Base-by-base conservation (phyloP, 2,113 vertebrate genomes). In the Stigmatopora nigra region DNA sequence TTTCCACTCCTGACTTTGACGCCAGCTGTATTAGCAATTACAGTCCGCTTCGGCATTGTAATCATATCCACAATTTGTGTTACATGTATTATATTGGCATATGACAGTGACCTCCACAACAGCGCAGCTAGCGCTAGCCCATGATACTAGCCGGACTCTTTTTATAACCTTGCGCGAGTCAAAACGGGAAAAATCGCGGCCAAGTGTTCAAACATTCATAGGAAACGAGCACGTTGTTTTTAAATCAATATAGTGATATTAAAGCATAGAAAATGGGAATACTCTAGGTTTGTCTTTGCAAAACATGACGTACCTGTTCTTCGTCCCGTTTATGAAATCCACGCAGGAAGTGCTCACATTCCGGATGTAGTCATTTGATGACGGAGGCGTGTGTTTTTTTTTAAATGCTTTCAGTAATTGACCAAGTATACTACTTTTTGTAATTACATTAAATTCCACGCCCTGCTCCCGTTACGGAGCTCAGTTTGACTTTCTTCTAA, bases 321-420 rank as follows among this genome's bases (percentile, higher is more conserved):
- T 6, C 5, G 70, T 76, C 65, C 76, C 77, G 61, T 66, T 84
- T 87, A 84, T 41, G 75, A 82, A 80, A 82, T 4, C 1, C 0
- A 31, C 3, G 71, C 67, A 35, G 88, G 88, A 89, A 86, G 76
- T 44, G 35, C 19, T 4, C 10, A 9, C 5, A 9, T 17, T 31
- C 77, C 84, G 86, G 84, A 88, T 56, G 51, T 20, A 48, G 44
- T 73, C 31, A 22, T 13, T 7, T 19, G 5, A 35, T 0, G 36
- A 6, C 5, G 16, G 35, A 16, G 31, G 10, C 38, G 38, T 41
- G 38, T 41, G 7, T 41, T 1, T 41, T 31, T 31, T 31, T 31
- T 31, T 31, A 31, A 31, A 31, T 31, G 25, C 25, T 31, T 31
- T 31, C 25, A 2, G 25, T 31, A 31, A 31, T 31, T 31, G 25